A percentile compares a stretch with the other conserved stretches of the same genome.
These are phyloP conservation scores for Zoanthus solanderi DNA, from an alignment of 92 coral and sea anemone genomes.

Conservation along the genomic window DNA sequence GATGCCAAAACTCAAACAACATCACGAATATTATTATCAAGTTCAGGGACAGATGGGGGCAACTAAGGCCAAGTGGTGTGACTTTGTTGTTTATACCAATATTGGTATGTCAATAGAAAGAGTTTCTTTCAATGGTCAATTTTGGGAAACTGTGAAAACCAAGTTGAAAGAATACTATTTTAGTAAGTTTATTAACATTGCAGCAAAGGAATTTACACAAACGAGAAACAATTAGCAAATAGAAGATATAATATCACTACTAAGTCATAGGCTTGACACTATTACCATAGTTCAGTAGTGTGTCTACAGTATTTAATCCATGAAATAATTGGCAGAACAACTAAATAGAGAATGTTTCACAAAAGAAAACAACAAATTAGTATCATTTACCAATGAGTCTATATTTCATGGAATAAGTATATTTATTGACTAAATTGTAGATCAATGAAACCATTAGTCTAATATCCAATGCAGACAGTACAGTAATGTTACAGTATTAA, in stretches of 20 bases:
- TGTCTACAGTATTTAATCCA: too few relatives aligned
- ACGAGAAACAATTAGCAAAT: not conserved
- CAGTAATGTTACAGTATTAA: too few relatives aligned
- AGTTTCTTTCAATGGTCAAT: conserved; percentile 43
- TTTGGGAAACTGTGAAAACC: conserved; percentile 27
- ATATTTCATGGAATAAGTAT: too few relatives aligned
- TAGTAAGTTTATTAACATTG: conserved; percentile 31
- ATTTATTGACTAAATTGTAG: too few relatives aligned
- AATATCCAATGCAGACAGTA: too few relatives aligned
- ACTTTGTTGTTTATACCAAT: conserved; percentile 57
- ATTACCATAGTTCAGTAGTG: not conserved
- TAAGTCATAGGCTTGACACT: conserved; percentile 18
- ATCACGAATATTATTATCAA: conserved; percentile 44
- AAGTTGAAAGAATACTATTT: conserved; percentile 44
- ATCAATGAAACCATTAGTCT: too few relatives aligned
- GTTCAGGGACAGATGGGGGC: conserved; percentile 59
- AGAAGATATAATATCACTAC: too few relatives aligned
- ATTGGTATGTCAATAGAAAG: conserved; percentile 51
- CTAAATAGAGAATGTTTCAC: too few relatives aligned
- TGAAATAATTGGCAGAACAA: too few relatives aligned
- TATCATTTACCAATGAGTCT: too few relatives aligned
- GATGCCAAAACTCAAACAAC: conserved; percentile 27
- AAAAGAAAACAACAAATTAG: too few relatives aligned
- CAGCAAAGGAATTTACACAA: conserved; percentile 15
- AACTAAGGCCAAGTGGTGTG: conserved; percentile 59